Evolutionary conservation across 1,140 invertebrate species (phyloP), one percentile per base, ranked within the genome.

Genomic region (Atta cephalotes): DNA sequence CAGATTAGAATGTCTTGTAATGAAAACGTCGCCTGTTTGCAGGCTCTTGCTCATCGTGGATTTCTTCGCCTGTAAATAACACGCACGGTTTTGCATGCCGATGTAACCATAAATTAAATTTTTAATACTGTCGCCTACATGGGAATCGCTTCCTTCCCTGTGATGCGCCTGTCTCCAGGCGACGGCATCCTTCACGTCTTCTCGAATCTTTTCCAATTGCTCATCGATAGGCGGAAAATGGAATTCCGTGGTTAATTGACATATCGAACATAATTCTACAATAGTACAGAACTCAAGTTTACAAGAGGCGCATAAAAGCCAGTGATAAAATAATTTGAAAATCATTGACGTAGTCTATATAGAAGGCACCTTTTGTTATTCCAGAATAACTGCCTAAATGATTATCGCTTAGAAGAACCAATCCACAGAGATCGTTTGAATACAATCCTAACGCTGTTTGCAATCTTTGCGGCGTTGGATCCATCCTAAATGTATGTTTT

Each of bases 1-100:
- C 79, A 99, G 96, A 96, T 99, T 99, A 72, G 98, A 99, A 96
- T 99, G 99, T 87, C 97, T 96, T 4, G 99, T 99, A 12, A 99
- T 97, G 94, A 98, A 99, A 92, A 99, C 97, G 95, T 99, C 99
- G 5, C 99, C 99, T 0, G 97, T 96, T 94, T 97, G 97, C 70
- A 98, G 94, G 80, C 96, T 95, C 92, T 97, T 95, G 91, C 95
- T 95, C 58, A 86, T 91, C 2, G 93, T 92, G 78, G 93, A 93
- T 82, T 94, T 95, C 86, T 94, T 95, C 18, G 92, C 70, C 94
- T 95, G 70, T 14, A 71, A 74, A 62, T n/a, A 74, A 62, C 2
- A 45, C 14, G 2, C 10, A 65, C 18, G 80, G 10, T 53, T 68
- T 51, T 12, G 3, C 18, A 53, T 49, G 0, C 7, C 18, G 2